These are phyloP conservation scores for Drosophila pseudotakahashii DNA, from an alignment of 2,888 invertebrate genomes.

Conservation along the genomic window DNA sequence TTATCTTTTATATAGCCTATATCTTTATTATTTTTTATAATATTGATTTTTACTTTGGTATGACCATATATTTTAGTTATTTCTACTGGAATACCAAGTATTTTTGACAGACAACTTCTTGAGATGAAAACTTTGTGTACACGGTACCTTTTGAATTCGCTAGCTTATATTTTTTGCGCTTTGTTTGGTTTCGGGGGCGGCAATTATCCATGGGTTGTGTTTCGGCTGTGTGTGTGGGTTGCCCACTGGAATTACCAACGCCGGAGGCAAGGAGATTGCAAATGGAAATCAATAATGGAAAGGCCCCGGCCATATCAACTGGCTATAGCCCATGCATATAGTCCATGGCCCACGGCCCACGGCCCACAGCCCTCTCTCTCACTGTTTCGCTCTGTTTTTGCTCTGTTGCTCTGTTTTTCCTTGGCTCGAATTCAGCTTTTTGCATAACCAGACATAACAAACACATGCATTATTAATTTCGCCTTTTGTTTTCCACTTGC, in stretches of 20 bases:
- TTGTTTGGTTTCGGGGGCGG: slow-evolving; percentile 35
- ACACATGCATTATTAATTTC: slow-evolving; percentile 38
- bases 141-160: slow-evolving; percentile 9
- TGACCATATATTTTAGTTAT: too few species aligned
- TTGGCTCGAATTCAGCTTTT: slow-evolving; percentile 34
- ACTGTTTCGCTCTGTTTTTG: neutral
- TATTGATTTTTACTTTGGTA: neutral
- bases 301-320: slow-evolving; percentile 44
- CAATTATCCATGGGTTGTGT: slow-evolving; percentile 25
- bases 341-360: neutral
- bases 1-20: neutral
- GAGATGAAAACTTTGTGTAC: neutral
- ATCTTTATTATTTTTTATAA: neutral
- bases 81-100: too few species aligned
- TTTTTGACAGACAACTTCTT: neutral
- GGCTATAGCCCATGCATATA: neutral
- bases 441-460: slow-evolving; percentile 35
- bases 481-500: slow-evolving; percentile 28
- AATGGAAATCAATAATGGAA: slow-evolving; percentile 73
- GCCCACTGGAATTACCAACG: slow-evolving; percentile 41
- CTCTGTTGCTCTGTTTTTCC: slow-evolving; percentile 27
- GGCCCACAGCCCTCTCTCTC: neutral
- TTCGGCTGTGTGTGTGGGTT: slow-evolving; percentile 12
- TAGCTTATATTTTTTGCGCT: slow-evolving; percentile 3
- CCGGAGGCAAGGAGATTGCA: slow-evolving; percentile 42